Percentiles rank a stretch among this genome's conserved stretches.
These are phyloP conservation scores for Enteromius anoplus DNA, from an alignment of 2,797 vertebrate species.

Conservation along the genomic window DNA sequence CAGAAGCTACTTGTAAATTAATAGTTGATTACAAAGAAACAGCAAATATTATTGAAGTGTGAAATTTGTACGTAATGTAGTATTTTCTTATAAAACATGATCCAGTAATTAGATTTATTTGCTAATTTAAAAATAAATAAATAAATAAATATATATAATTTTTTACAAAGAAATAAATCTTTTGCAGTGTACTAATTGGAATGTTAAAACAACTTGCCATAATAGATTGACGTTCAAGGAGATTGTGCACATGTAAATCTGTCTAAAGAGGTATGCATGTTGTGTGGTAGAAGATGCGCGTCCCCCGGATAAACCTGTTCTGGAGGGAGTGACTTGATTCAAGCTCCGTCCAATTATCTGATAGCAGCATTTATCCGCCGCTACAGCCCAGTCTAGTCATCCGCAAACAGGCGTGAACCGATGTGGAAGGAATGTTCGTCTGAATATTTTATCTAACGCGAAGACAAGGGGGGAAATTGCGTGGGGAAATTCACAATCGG, in stretches of 20 bases:
- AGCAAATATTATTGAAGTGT: not conserved
- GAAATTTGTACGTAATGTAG: not conserved
- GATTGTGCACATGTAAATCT: not conserved
- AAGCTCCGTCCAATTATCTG: conserved; percentile 76
- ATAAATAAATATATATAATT: too few relatives aligned
- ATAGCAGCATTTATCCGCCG: conserved; percentile 74
- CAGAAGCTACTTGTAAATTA: not conserved
- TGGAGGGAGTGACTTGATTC: conserved; percentile 77
- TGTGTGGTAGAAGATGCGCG: conserved; percentile 44
- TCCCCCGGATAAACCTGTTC: conserved; percentile 67
- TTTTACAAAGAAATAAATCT: too few relatives aligned
- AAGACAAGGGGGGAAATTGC: conserved; percentile 60
- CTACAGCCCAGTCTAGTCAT: conserved; percentile 73
- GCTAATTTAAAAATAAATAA: not conserved
- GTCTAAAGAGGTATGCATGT: conserved; percentile 4
- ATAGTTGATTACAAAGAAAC: not conserved
- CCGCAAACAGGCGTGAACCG: conserved; percentile 62
- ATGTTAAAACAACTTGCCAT: not conserved
- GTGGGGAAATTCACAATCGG: conserved; percentile 41
- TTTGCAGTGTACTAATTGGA: not conserved
- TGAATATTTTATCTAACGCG: conserved; percentile 64
- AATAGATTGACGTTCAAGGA: not conserved
- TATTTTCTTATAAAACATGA: not conserved
- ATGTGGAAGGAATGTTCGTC: conserved; percentile 59
- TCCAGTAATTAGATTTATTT: not conserved